These are phyloP conservation scores for Archilochus colubris DNA, from an alignment of 2,113 vertebrate species.

Conservation along the genomic window DNA sequence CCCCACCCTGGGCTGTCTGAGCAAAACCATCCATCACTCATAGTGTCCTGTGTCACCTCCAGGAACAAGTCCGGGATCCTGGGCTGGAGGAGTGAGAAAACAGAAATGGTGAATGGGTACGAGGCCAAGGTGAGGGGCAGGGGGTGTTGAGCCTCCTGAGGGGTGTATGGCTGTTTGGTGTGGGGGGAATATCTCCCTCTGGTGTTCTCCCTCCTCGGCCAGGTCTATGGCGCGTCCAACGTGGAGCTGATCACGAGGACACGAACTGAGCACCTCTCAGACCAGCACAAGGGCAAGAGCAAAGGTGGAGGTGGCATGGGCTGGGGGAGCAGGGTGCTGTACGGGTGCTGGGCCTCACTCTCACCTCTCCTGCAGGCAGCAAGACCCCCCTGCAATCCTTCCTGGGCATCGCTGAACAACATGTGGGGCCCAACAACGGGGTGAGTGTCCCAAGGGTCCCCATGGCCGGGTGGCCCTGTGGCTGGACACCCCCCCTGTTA, in stretches of 20 bases:
- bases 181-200: background rate
- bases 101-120: constrained; percentile 93
- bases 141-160: background rate
- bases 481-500: background rate
- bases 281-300: constrained; percentile 94
- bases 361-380: constrained; percentile 79
- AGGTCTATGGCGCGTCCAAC: constrained; percentile 97
- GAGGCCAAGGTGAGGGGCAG: constrained; percentile 90
- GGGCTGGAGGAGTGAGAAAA: constrained; percentile 98
- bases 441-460: constrained; percentile 75
- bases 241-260: constrained; percentile 97
- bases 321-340: background rate
- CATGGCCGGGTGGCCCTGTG: background rate
- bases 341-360: background rate
- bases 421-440: constrained; percentile 91
- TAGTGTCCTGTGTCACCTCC: background rate
- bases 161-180: accelerated
- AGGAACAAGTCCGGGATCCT: constrained; percentile 98
- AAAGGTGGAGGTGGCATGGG: constrained; percentile 81
- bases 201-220: background rate
- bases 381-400: constrained; percentile 97
- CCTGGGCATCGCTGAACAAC: constrained; percentile 96
- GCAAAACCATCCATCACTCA: accelerated
- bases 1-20: background rate
- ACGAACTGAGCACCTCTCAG: constrained; percentile 92